Base-by-base conservation (phyloP, 2,888 invertebrate genomes). In the Cheilosia grossa region DNA sequence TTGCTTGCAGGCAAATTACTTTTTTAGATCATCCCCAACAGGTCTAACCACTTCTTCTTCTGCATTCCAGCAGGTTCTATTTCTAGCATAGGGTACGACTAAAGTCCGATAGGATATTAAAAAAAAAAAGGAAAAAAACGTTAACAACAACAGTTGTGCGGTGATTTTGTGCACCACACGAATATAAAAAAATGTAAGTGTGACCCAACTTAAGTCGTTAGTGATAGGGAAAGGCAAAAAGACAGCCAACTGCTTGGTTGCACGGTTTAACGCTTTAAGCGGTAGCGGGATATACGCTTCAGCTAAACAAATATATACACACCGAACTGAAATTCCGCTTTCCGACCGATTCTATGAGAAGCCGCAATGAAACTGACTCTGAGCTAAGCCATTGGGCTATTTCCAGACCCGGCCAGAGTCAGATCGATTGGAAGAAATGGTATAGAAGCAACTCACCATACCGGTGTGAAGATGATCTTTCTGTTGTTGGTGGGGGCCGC, bases 281-380 rank as follows among this genome's bases (percentile, higher is more conserved):
- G 40, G 24, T 7, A 47, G 13, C 37, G 37, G 37, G 17, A 21
- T 40, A 53, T 15, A 30, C 63, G 53, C 44, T 61, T 54, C 6
- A 21, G 63, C 13, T 33, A 61, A 10, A 42, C 9, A 15, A 40
- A 51, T 24, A n/a, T n/a, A n/a, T n/a, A 69, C 47, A 33, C 47
- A 63, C 58, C 42, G 27, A 66, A 13, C 13, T 10, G 51, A 44
- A 10, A 27, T 74, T 75, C 83, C 74, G 80, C 66, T 74, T 70
- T 59, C n/a, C 67, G 81, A 75, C 85, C 85, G 85, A 81, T 72
- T 77, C 85, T 72, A 77, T 56, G 63, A 69, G 63, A 85, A 72
- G 81, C 81, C 85, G 85, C 81, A 85, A 85, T 81, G 81, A 85
- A 77, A 85, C 85, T 85, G 70, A 81, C 64, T 66, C 27, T 40